These are phyloP conservation scores for Folsomia candida DNA, from an alignment of 2,888 invertebrate species.

Conservation along the genomic window DNA sequence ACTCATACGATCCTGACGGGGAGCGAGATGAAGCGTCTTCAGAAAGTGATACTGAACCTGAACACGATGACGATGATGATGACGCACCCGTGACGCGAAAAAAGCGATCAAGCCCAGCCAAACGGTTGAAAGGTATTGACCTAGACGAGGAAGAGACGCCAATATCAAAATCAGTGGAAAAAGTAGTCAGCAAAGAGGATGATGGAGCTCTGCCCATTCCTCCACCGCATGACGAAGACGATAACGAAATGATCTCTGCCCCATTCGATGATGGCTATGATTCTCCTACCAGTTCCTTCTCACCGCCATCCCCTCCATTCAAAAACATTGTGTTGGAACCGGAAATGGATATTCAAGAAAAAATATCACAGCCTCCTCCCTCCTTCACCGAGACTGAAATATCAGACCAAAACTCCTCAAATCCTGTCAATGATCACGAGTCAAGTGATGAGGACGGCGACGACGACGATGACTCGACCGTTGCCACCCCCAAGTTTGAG, in stretches of 20 bases:
- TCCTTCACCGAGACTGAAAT: background rate
- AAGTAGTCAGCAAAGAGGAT: too few species aligned
- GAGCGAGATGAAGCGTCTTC: constrained; percentile 16
- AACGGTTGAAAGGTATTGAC: background rate
- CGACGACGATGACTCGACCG: background rate
- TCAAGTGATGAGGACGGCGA: background rate
- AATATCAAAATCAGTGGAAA: too few species aligned
- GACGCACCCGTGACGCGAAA: background rate
- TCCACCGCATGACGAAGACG: background rate
- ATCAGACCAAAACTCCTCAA: background rate
- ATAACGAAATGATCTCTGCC: background rate
- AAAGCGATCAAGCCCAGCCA: background rate
- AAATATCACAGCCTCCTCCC: too few species aligned
- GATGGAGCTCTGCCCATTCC: background rate
- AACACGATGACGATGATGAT: background rate
- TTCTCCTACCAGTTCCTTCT: background rate
- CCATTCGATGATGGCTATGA: background rate
- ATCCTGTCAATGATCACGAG: background rate
- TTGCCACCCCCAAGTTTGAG: background rate
- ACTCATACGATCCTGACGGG: constrained; percentile 10
- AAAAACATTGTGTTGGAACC: background rate
- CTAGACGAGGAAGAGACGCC: background rate
- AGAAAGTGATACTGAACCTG: constrained; percentile 5
- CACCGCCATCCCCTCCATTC: background rate
- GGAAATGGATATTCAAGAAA: background rate